Conservation (phyloP, 2,888 invertebrate genomes). For the Hypsopygia costalis region DNA sequence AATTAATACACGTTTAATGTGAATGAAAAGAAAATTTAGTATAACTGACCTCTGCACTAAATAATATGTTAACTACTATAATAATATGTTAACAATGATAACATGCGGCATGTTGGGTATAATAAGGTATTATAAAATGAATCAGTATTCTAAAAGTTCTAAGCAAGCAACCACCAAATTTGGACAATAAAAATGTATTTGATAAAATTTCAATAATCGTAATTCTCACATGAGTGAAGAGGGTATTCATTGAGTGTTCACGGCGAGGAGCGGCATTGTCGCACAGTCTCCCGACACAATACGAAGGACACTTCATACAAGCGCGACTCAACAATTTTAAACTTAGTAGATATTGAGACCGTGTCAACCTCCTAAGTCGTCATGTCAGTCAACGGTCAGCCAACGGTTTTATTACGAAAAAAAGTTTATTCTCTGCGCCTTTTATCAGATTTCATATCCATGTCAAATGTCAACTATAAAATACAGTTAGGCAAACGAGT, state of each 20-base stretch:
- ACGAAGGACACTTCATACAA: slow-evolving; percentile 51
- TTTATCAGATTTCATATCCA: slow-evolving; percentile 48
- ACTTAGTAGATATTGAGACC: slow-evolving; percentile 48
- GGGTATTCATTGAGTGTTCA: not conserved
- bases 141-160: too few species aligned
- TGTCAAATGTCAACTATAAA: slow-evolving; percentile 48
- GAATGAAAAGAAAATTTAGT: too few species aligned
- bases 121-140: too few species aligned
- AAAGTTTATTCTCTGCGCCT: slow-evolving; percentile 39
- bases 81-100: too few species aligned
- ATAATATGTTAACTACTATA: too few species aligned
- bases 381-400: slow-evolving; percentile 72
- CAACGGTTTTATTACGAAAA: slow-evolving; percentile 51
- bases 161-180: too few species aligned
- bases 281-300: slow-evolving; percentile 27
- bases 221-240: slow-evolving; percentile 1
- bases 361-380: slow-evolving; percentile 41
- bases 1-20: too few species aligned
- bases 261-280: slow-evolving; percentile 9
- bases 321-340: slow-evolving; percentile 41
- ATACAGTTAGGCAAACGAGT: slow-evolving; percentile 20
- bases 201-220: slow-evolving; percentile 1
- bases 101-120: too few species aligned
- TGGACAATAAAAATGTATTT: not conserved
- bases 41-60: too few species aligned